phyloP scores from a whole-genome alignment of 1,140 invertebrate genomes.

The Atopsyche davidsoni region DNA sequence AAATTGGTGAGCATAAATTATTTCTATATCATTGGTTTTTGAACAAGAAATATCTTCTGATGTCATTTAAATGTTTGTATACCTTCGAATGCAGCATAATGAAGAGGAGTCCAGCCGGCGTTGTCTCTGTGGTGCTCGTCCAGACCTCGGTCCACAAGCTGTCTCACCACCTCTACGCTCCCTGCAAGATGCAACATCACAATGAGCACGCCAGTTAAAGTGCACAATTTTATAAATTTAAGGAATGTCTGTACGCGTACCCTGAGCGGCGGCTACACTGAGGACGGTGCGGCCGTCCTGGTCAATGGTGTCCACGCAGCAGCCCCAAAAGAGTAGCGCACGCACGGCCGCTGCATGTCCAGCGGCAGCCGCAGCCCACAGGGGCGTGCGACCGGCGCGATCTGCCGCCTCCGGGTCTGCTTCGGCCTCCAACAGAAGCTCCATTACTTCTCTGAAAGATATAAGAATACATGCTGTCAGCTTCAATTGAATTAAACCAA shows the following conservation, averaged over 20 bases:
- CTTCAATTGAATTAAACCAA: no score
- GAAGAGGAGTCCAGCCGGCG: slow-evolving; percentile 89
- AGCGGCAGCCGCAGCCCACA: slow-evolving; percentile 44
- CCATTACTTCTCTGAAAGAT: slow-evolving; percentile 40
- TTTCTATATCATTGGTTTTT: neutral
- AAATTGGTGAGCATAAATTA: neutral
- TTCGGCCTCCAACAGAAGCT: slow-evolving; percentile 42
- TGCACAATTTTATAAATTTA: neutral
- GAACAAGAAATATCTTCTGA: no score
- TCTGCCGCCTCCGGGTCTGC: slow-evolving; percentile 42
- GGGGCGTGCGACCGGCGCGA: slow-evolving; percentile 38
- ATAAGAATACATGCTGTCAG: slow-evolving; percentile 8
- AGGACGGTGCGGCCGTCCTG: slow-evolving; percentile 83
- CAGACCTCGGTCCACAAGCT: slow-evolving; percentile 80
- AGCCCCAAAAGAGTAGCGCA: slow-evolving; percentile 45
- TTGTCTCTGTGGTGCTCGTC: slow-evolving; percentile 89
- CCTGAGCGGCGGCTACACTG: slow-evolving; percentile 82
- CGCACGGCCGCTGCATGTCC: slow-evolving; percentile 39
- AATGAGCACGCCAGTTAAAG: neutral
- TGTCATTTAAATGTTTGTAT: slow-evolving; percentile 8
- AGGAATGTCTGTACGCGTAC: slow-evolving; percentile 44
- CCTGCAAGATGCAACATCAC: slow-evolving; percentile 33
- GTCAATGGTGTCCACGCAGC: slow-evolving; percentile 46
- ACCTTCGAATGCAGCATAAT: slow-evolving; percentile 90
- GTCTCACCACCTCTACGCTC: slow-evolving; percentile 75